Base-by-base conservation (phyloP, 2,113 vertebrate genomes). In the Silurus asotus region DNA sequence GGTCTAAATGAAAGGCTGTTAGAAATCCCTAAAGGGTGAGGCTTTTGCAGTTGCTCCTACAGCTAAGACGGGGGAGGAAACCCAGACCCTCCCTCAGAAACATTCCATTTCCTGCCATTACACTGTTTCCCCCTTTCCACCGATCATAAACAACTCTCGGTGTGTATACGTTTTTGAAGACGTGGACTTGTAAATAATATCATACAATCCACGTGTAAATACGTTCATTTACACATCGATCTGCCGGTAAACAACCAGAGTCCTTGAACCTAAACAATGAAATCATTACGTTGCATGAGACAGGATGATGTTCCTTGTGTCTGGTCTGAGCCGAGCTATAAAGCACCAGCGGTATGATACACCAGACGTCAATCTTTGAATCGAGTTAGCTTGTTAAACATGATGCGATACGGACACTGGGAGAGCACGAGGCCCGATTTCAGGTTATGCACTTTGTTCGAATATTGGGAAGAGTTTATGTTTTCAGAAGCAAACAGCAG, bases 31-130 rank as follows among this genome's bases (percentile, higher is more conserved):
- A 82, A 76, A 64, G 70, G 70, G 49, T 76, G 58, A 86, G 48
- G 78, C 79, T 23, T 82, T 82, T 45, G 4, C 48, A 11, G 56
- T 37, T 23, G 61, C 49, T 82, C 45, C 49, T 76, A 8, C 69
- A 75, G 69, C 25, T 83, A 55, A 82, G 25, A 83, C 20, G 72
- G 28, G 72, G 72, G 80, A 87, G 86, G 86, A 87, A 87, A 77
- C 80, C 45, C 80, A 67, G 86, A 17, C 72, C 86, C 86, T 87
- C 86, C 86, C 86, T 55, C 51, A 82, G 81, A 77, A 87, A 76
- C 58, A 87, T 77, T 77, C 49, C 72, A 87, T 77, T 87, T 87
- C 86, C 86, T 87, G 86, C 86, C 28, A 87, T 87, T 87, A 83
- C 80, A 82, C 79, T 55, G 80, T 82, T 86, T 82, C 61, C 80